phyloP scores from a whole-genome alignment of 2,113 vertebrate species.

The Centropristis striata region DNA sequence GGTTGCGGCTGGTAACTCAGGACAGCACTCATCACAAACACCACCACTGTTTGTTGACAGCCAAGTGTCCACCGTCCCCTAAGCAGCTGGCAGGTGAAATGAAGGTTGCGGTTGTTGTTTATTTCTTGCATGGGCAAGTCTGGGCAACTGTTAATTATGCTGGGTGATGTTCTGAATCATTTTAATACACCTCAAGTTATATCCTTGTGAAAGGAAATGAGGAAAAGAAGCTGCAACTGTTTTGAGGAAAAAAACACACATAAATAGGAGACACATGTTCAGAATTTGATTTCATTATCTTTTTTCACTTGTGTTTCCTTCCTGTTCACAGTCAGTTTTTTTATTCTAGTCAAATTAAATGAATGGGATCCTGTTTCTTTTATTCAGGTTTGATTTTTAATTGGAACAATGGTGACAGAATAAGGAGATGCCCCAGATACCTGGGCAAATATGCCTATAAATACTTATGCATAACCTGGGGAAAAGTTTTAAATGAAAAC shows the following conservation, averaged over 20 bases:
- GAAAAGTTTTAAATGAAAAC: slow-evolving; percentile 18
- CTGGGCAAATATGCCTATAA: background rate
- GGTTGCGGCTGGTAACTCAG: too few relatives aligned
- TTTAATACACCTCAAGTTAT: background rate
- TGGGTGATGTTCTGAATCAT: slow-evolving; percentile 1
- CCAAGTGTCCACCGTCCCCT: background rate
- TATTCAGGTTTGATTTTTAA: background rate
- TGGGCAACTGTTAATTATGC: background rate
- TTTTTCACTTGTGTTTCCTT: too few relatives aligned
- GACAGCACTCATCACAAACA: background rate
- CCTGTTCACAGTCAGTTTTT: too few relatives aligned
- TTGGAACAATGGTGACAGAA: background rate
- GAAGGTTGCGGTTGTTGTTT: slow-evolving; percentile 9
- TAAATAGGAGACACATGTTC: too few relatives aligned
- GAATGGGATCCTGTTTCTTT: background rate
- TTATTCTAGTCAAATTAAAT: too few relatives aligned
- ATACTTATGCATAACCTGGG: slow-evolving; percentile 5
- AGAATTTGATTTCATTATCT: too few relatives aligned
- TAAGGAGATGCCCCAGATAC: background rate
- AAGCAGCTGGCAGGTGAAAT: slow-evolving; percentile 10
- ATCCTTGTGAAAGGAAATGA: background rate
- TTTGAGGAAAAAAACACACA: too few relatives aligned
- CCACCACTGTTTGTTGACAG: slow-evolving; percentile 2
- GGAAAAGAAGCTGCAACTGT: background rate
- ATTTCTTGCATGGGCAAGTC: background rate